Conservation (phyloP, 1,140 invertebrate genomes). For the Euglossa dilemma region DNA sequence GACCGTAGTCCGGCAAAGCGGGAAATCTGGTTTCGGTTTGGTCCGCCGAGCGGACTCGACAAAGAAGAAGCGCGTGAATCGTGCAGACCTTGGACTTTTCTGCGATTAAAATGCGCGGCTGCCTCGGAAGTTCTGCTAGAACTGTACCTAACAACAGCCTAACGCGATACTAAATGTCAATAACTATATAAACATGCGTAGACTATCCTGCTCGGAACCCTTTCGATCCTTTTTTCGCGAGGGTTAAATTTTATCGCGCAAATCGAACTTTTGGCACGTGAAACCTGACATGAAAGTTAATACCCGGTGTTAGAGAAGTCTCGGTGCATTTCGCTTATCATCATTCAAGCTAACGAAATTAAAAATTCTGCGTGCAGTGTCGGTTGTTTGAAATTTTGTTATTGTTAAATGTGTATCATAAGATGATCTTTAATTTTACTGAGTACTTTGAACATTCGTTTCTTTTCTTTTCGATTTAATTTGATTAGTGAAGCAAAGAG, state of each 20-base stretch:
- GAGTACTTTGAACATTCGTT: no score
- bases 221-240: background rate
- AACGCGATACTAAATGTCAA: background rate
- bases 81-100: slow-evolving; percentile 25
- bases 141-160: background rate
- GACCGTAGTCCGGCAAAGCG: slow-evolving; percentile 58
- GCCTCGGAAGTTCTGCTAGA: background rate
- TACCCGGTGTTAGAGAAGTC: no score
- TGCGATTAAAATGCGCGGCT: slow-evolving; percentile 19
- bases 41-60: slow-evolving; percentile 15
- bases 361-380: no score
- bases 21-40: slow-evolving; percentile 64
- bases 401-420: no score
- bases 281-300: background rate
- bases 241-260: background rate
- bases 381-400: no score
- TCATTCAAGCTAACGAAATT: no score
- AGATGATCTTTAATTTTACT: no score
- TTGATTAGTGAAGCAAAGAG: no score
- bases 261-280: background rate
- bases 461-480: no score
- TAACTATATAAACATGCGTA: background rate
- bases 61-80: slow-evolving; percentile 14
- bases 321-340: no score
- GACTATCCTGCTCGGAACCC: background rate